Base-by-base conservation (phyloP, 2,797 vertebrate species). In the Hafferia zeledoni region DNA sequence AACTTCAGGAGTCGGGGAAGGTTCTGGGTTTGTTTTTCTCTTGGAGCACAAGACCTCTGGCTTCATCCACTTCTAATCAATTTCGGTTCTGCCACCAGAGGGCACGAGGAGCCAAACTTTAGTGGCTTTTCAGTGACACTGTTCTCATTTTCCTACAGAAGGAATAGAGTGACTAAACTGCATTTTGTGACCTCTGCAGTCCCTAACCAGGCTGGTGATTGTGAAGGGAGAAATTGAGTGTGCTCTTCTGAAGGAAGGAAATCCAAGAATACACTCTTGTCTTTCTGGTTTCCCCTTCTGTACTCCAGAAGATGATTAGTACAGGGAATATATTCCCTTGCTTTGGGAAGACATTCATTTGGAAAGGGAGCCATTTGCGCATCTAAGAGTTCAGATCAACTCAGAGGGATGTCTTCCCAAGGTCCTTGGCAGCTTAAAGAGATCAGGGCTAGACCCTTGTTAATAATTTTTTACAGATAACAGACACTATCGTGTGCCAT, bases 271-370 rank as follows among this genome's bases (percentile, higher is more conserved):
- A 35, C 15, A 24, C 16, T 23, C 14, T 25, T 35, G 11, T 47
- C 17, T 47, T 77, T 65, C 52, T 72, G 2, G 10, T 71, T 64
- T 60, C 13, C 8, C 9, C 19, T 39, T 68, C 17, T 46, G 6
- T 24, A 25, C 19, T 7, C 13, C 25, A 47, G 19, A 12, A 20
- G 28, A 72, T 43, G 23, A 24, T 67, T 13, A 43, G 14, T 47
- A 59, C 6, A 46, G 17, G 30, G 9, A 72, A 39, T 9, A 46
- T 31, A 7, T 23, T 5, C 7, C 11, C 31, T 50, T 81, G 27
- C 5, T 46, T 12, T 61, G 8, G 5, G 4, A 61, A 50, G 6
- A n/a, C 11, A 10, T 55, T 49, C 1, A 0, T 46, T 33, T 33
- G 18, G 43, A 69, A 78, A 5, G 7, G 5, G 28, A 27, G 5